These are phyloP conservation scores for Arctia plantaginis DNA, from an alignment of 2,888 invertebrate species.

Conservation along the genomic window DNA sequence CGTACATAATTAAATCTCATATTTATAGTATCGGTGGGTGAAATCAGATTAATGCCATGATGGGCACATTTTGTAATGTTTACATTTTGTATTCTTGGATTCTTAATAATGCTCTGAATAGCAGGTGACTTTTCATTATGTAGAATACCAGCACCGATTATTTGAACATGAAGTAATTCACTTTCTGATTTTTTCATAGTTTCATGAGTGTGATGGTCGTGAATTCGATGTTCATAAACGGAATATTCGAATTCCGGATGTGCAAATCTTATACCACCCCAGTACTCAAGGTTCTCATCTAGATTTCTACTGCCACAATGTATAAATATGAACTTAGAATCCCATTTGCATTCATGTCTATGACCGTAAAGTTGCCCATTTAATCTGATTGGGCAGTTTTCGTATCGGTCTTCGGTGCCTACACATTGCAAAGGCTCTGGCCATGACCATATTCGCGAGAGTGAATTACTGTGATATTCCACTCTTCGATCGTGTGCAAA, in stretches of 20 bases:
- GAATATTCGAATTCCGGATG: conserved; percentile 96
- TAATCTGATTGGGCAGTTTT: conserved; percentile 94
- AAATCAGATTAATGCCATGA: conserved; percentile 96
- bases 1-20: conserved; percentile 91
- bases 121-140: conserved; percentile 98
- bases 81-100: conserved; percentile 93
- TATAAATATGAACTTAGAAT: conserved; percentile 96
- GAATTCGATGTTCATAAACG: conserved; percentile 92
- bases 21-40: conserved; percentile 93
- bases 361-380: conserved; percentile 96
- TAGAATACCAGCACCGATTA: conserved; percentile 97
- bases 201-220: conserved; percentile 93
- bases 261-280: conserved; percentile 98
- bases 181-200: conserved; percentile 90
- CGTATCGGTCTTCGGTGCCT: conserved; percentile 91
- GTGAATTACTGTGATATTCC: conserved; percentile 95
- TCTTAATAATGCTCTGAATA: conserved; percentile 95
- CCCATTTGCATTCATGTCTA: conserved; percentile 94
- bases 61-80: conserved; percentile 94
- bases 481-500: conserved; percentile 94
- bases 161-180: conserved; percentile 91
- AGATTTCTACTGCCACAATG: conserved; percentile 93
- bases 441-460: conserved; percentile 97
- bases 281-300: conserved; percentile 90
- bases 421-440: conserved; percentile 96